Conservation (phyloP, 2,888 invertebrate species). For the Cybosia mesomella region DNA sequence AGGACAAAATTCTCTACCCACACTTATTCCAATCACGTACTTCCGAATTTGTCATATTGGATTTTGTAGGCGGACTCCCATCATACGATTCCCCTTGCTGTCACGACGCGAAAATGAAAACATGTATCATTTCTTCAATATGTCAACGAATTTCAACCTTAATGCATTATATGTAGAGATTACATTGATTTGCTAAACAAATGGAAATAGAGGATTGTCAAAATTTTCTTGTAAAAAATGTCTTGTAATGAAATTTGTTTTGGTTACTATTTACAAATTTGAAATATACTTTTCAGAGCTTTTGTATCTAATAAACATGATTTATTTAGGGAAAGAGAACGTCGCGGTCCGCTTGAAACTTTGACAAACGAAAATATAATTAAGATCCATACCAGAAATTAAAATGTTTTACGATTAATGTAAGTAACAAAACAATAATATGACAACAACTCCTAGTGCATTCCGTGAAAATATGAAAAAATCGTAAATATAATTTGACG, state of each 20-base stretch:
- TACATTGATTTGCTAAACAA: constrained; percentile 43
- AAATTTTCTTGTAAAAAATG: constrained; percentile 56
- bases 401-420: too few relatives aligned
- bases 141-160: constrained; percentile 56
- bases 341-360: neutral
- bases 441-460: too few relatives aligned
- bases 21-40: constrained; percentile 85
- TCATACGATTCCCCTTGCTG: constrained; percentile 81
- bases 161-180: constrained; percentile 44
- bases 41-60: constrained; percentile 87
- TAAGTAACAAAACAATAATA: too few relatives aligned
- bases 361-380: neutral
- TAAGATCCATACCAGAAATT: neutral
- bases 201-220: constrained; percentile 52
- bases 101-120: constrained; percentile 83
- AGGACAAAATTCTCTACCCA: constrained; percentile 70
- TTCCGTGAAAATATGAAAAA: too few relatives aligned
- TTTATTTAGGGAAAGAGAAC: constrained; percentile 17
- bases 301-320: constrained; percentile 44
- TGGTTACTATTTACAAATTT: constrained; percentile 55
- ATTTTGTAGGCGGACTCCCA: constrained; percentile 80
- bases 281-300: constrained; percentile 38
- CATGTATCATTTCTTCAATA: constrained; percentile 73
- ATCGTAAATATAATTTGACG: too few relatives aligned
- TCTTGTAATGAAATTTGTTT: constrained; percentile 66